Evolutionary conservation across 2,888 invertebrate species (phyloP).

Genomic region (Macrophya annulata): DNA sequence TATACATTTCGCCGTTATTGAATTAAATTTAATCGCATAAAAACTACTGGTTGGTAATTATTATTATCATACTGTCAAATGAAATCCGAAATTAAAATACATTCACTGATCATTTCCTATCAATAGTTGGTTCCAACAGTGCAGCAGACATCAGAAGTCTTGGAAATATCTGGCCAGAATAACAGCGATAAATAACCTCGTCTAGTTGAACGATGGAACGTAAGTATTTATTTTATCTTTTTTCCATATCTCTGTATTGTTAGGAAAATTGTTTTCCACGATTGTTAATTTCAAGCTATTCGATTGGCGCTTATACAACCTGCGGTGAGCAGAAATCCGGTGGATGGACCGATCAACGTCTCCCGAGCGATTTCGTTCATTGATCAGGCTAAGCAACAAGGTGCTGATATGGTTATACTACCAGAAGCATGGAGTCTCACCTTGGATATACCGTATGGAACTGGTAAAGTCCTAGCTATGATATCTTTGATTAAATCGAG

Average conservation of each 20-base stretch:
- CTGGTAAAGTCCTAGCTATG: conserved; percentile 80
- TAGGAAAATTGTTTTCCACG: background rate
- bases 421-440: conserved; percentile 93
- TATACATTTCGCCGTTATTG: no score
- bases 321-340: conserved; percentile 88
- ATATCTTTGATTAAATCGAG: background rate
- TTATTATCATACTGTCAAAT: no score
- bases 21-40: no score
- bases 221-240: no score
- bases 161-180: no score
- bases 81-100: no score
- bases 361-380: conserved; percentile 87
- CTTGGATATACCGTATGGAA: conserved; percentile 90
- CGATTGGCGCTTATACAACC: conserved; percentile 92
- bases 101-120: no score
- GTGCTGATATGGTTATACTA: conserved; percentile 85
- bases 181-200: no score
- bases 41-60: no score
- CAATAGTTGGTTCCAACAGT: no score
- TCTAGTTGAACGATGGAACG: no score
- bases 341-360: conserved; percentile 83
- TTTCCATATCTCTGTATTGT: background rate
- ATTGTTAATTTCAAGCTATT: conserved; percentile 80
- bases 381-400: conserved; percentile 84
- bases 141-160: no score